Base-by-base conservation (phyloP, 30 jellyfish, hydroid and myxozoan genomes). In the Aurelia aurita complex sp. Pacific region DNA sequence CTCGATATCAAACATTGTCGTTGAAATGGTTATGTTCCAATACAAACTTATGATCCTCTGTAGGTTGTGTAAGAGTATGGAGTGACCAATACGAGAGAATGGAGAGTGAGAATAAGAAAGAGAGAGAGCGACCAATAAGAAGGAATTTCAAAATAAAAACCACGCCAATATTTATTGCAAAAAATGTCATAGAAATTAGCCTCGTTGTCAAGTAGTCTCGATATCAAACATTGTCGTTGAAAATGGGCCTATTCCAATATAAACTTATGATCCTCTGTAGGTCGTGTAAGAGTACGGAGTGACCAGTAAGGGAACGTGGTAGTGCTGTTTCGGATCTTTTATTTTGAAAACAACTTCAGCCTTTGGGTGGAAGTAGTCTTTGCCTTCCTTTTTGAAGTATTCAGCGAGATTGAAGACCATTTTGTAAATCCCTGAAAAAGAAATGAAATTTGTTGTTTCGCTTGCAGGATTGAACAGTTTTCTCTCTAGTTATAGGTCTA, bases 31-130 rank as follows among this genome's bases (percentile, higher is more conserved):
- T 23, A 23, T 23, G 29, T 23, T 23, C 29, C 29, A 23, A 23
- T 23, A 23, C 29, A 23, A 23, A 54, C 12, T 60, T 69, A 81
- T 5, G 83, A 69, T 13, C 90, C 90, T 69, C 90, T 68, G 83
- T 81, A 81, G 3, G 90, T n/a, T n/a, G n/a, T 55, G 83, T 67
- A 81, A n/a, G 90, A 81, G 57, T 67, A 81, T 0, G 90, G 90
- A 3, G 83, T 67, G 46, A 33, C 69, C 67, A 67, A 55, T 42
- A 81, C 57, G 1, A 83, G 90, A n/a, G 69, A 60, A 32, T 67
- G 83, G 43, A 38, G 5, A 4, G 5, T 2, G 50, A 38, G 50
- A 38, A 38, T 38, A 43, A 43, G 12, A 5, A 6, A 43, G 54
- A 43, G 12, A 43, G 54, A 43, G 10, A 43, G 50, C 0, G 50